Evolutionary conservation across 2,888 invertebrate species (phyloP).

Genomic region (Alviniconcha strummeri): DNA sequence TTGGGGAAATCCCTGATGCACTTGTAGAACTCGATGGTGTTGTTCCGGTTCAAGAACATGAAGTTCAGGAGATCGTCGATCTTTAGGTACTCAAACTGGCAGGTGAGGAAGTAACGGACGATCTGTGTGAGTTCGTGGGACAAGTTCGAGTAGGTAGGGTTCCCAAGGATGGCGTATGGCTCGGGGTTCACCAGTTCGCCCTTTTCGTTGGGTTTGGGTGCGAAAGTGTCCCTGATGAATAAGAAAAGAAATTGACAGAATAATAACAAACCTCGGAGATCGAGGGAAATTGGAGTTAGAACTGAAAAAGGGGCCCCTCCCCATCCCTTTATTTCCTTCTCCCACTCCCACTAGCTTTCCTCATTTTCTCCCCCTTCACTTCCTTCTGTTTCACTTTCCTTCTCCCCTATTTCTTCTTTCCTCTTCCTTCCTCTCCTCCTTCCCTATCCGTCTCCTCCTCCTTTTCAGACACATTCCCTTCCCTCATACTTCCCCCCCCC

Average conservation of each 20-base stretch:
- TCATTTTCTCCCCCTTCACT: too few species aligned
- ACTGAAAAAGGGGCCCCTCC: too few species aligned
- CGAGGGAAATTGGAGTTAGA: too few species aligned
- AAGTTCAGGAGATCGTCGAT: slow-evolving; percentile 31
- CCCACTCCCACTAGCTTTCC: too few species aligned
- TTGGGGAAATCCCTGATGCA: slow-evolving; percentile 33
- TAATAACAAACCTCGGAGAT: too few species aligned
- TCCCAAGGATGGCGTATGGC: slow-evolving; percentile 28
- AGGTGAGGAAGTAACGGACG: slow-evolving; percentile 24
- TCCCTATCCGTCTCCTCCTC: too few species aligned
- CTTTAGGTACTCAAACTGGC: slow-evolving; percentile 34
- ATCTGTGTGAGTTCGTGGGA: slow-evolving; percentile 27
- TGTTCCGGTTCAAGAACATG: slow-evolving; percentile 35
- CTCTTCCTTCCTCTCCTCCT: too few species aligned
- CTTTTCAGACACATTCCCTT: too few species aligned
- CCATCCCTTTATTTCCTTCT: too few species aligned
- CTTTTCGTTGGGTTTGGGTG: slow-evolving; percentile 29
- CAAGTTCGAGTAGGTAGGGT: slow-evolving; percentile 25
- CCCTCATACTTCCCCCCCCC: too few species aligned
- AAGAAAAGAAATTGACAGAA: background rate
- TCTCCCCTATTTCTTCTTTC: too few species aligned
- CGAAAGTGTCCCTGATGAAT: slow-evolving; percentile 19
- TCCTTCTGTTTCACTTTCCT: too few species aligned
- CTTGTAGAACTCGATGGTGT: slow-evolving; percentile 35
- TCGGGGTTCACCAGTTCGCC: slow-evolving; percentile 33